Evolutionary conservation across 1,140 invertebrate genomes (phyloP).

Genomic region (Periplaneta americana): DNA sequence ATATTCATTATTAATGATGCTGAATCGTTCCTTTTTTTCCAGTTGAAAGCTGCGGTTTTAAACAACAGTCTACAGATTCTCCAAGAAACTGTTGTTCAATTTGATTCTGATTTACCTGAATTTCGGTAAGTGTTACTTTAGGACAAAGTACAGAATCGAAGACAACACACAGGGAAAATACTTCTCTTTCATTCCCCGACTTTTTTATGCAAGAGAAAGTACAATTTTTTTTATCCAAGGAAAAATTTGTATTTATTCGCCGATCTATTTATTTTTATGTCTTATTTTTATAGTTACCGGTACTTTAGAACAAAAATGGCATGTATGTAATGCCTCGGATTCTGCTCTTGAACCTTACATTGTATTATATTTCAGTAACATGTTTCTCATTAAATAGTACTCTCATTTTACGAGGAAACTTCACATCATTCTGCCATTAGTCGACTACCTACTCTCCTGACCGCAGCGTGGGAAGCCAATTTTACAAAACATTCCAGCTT

Average conservation of each 20-base stretch:
- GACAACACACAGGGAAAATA: too few species aligned
- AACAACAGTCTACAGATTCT: constrained; percentile 66
- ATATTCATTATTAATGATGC: neutral
- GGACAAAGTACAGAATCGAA: neutral
- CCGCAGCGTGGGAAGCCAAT: too few species aligned
- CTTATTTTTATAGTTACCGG: neutral
- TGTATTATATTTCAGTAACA: too few species aligned
- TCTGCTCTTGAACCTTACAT: too few species aligned
- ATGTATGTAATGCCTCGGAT: too few species aligned
- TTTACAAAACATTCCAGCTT: too few species aligned
- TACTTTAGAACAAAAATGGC: neutral
- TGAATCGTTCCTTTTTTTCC: constrained; percentile 36
- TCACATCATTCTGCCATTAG: too few species aligned
- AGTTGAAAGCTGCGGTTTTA: constrained; percentile 88
- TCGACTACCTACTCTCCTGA: too few species aligned
- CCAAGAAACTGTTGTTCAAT: constrained; percentile 76
- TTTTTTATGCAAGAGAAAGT: neutral
- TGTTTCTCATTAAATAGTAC: too few species aligned
- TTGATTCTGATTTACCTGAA: constrained; percentile 86
- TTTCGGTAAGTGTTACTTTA: constrained; percentile 59
- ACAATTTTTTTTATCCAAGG: neutral
- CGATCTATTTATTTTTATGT: neutral
- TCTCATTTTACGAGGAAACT: too few species aligned
- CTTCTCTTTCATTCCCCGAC: neutral
- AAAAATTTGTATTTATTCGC: neutral